phyloP scores from a whole-genome alignment of 2,888 invertebrate genomes.

The Rapana venosa region DNA sequence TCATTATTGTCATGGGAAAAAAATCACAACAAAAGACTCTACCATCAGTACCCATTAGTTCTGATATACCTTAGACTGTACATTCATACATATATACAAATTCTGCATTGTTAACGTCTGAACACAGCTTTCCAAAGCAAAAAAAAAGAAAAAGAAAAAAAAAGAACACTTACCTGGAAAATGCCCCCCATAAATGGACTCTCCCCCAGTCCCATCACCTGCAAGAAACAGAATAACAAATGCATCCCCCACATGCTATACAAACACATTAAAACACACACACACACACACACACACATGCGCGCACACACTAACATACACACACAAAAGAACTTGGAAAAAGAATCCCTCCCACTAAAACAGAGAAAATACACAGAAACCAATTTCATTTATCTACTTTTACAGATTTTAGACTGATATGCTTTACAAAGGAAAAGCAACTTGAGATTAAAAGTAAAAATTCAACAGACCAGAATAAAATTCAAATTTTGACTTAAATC shows the following conservation, averaged over 20 bases:
- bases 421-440: no score
- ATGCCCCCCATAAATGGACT: constrained; percentile 97
- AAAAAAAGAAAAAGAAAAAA: background rate
- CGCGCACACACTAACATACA: background rate
- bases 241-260: no score
- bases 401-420: no score
- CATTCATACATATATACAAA: background rate
- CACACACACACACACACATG: background rate
- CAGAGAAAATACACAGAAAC: no score
- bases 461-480: no score
- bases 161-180: constrained; percentile 80
- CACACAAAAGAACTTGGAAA: constrained; percentile 9
- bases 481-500: no score
- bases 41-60: background rate
- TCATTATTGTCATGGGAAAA: no score
- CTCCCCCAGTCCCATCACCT: constrained; percentile 98
- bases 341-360: no score
- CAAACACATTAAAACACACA: background rate
- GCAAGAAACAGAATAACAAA: constrained; percentile 77
- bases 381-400: no score
- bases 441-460: no score
- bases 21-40: no score
- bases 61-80: background rate
- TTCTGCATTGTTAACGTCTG: background rate
- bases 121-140: background rate